Conservation (phyloP, 2,113 vertebrate genomes). For the Atractosteus spatula region DNA sequence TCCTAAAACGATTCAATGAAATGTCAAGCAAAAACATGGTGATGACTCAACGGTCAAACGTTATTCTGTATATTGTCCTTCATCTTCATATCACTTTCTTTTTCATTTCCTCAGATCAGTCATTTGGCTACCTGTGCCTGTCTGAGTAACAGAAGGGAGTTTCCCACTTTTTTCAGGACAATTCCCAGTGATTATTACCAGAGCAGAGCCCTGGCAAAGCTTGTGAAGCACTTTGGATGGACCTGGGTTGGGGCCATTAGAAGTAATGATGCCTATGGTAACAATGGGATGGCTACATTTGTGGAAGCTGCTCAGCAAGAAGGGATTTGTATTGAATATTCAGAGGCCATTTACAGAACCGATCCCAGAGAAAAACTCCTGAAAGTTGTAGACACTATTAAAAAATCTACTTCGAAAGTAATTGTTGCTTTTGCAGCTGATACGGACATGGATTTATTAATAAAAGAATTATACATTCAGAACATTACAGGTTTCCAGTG, state of each 20-base stretch:
- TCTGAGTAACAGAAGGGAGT: conserved; percentile 4
- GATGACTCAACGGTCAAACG: no score
- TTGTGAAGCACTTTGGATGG: conserved; percentile 2
- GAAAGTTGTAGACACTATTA: no score
- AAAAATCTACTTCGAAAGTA: no score
- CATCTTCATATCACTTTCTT: no score
- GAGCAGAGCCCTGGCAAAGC: conserved; percentile 5
- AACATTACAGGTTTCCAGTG: no score
- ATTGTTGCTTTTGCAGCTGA: neutral
- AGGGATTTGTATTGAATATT: neutral
- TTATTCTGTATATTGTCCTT: no score
- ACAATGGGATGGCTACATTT: neutral
- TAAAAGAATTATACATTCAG: no score
- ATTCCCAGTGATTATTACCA: conserved; percentile 12
- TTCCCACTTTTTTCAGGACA: conserved; percentile 10
- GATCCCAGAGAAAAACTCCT: no score
- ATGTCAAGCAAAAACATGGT: no score
- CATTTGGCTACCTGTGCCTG: neutral
- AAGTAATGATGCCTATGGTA: neutral
- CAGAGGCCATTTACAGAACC: no score
- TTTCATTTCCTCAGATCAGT: neutral
- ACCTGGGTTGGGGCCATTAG: neutral
- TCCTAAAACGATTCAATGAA: no score
- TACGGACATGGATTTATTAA: no score
- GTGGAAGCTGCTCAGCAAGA: neutral